Evolutionary conservation across 2,113 vertebrate species (phyloP).

Genomic region (Amphiprion ocellaris): DNA sequence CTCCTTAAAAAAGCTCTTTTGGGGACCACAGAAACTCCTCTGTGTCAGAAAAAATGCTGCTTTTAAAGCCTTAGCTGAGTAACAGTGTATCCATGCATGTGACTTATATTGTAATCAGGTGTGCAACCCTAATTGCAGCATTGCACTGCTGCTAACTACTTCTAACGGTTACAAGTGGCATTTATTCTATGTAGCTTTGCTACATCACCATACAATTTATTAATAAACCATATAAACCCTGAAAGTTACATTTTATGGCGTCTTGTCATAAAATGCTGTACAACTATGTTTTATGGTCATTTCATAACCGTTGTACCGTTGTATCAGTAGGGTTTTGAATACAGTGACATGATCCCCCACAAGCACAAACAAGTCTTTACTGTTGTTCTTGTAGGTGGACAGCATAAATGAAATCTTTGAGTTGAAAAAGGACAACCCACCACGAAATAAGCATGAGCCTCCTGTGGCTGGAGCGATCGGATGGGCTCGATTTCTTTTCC

Average conservation of each 20-base stretch:
- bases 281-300: background rate
- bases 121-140: background rate
- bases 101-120: background rate
- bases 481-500: constrained; percentile 90
- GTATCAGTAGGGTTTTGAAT: background rate
- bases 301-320: background rate
- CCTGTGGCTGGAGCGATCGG: constrained; percentile 90
- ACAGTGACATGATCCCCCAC: background rate
- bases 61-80: constrained; percentile 15
- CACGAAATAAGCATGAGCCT: constrained; percentile 88
- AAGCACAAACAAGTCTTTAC: background rate
- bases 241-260: background rate
- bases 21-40: too few species aligned
- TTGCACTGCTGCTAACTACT: background rate
- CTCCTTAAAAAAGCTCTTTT: too few species aligned
- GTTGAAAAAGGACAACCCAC: constrained; percentile 85
- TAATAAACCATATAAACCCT: background rate
- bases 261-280: background rate
- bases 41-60: background rate
- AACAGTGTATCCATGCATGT: background rate
- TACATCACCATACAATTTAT: background rate
- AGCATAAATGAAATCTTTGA: constrained; percentile 85
- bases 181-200: background rate
- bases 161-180: background rate
- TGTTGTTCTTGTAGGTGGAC: constrained; percentile 85